phyloP scores from a whole-genome alignment of 1,140 invertebrate species.

The Drosophila kikkawai region DNA sequence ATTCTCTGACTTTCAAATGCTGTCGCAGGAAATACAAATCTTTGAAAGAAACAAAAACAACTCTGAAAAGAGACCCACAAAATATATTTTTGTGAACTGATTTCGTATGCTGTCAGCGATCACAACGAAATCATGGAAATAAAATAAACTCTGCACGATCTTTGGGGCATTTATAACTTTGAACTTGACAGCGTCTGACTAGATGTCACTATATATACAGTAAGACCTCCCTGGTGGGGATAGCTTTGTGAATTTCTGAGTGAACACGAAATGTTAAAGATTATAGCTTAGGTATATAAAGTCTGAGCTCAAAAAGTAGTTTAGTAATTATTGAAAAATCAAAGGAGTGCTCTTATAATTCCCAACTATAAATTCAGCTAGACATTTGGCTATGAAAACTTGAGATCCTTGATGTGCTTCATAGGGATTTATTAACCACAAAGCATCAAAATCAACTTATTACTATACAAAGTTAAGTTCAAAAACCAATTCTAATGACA shows the following conservation, averaged over 20 bases:
- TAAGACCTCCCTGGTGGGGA: conserved; percentile 7
- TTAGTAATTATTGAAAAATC: neutral
- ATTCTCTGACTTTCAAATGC: conserved; percentile 76
- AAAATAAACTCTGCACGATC: conserved; percentile 74
- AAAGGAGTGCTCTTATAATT: neutral
- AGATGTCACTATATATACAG: conserved; percentile 26
- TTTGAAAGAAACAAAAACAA: conserved; percentile 13
- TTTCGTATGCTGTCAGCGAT: conserved; percentile 63
- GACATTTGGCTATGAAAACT: rapidly evolving
- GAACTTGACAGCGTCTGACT: conserved; percentile 67
- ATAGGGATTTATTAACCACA: neutral
- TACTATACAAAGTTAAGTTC: neutral
- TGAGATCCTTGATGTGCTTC: neutral
- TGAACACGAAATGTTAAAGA: neutral
- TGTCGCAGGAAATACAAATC: conserved; percentile 59
- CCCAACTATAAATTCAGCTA: neutral
- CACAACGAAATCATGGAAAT: conserved; percentile 54
- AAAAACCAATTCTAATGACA: too few species aligned
- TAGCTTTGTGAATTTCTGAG: too few species aligned
- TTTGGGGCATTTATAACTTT: conserved; percentile 74
- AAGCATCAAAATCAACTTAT: neutral
- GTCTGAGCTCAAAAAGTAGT: neutral
- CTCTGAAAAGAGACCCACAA: conserved; percentile 28
- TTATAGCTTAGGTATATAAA: neutral
- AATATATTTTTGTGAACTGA: conserved; percentile 43